Evolutionary conservation across 2,113 vertebrate species (phyloP).

Genomic region (Pandion haliaetus): DNA sequence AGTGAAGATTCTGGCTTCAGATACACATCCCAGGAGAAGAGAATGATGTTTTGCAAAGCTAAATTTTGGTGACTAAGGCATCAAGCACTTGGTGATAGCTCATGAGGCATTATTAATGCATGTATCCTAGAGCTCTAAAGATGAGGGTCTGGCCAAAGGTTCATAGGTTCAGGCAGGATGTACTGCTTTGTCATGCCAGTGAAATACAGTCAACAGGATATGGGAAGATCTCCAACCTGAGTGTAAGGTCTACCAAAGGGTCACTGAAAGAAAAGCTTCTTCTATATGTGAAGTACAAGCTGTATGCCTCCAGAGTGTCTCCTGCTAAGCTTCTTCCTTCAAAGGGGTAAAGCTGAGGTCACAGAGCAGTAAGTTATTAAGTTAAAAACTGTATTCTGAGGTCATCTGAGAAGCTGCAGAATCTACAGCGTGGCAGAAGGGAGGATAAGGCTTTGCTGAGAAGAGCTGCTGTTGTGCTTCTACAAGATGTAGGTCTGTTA

Average conservation of each 20-base stretch:
- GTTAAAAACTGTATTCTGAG: not conserved
- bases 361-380: not conserved
- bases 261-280: constrained; percentile 1
- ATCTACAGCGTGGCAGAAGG: not conserved
- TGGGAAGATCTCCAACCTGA: not conserved
- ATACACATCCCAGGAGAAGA: not conserved
- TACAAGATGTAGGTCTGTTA: not conserved
- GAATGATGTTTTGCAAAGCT: not conserved
- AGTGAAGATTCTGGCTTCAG: not conserved
- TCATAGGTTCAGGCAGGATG: constrained; percentile 45
- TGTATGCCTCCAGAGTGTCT: not conserved
- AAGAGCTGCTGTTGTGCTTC: not conserved
- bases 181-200: not conserved
- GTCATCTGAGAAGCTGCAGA: not conserved
- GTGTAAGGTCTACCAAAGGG: not conserved
- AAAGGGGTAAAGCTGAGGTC: not conserved
- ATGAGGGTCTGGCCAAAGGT: not conserved
- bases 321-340: not conserved
- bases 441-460: not conserved
- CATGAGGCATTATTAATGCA: not conserved
- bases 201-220: constrained; percentile 50
- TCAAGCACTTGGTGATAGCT: not conserved
- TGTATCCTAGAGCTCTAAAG: not conserved
- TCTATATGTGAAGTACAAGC: not conserved
- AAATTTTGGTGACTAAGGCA: not conserved